Evolutionary conservation across 1,140 invertebrate genomes (phyloP).

Genomic region (Panonychus citri): DNA sequence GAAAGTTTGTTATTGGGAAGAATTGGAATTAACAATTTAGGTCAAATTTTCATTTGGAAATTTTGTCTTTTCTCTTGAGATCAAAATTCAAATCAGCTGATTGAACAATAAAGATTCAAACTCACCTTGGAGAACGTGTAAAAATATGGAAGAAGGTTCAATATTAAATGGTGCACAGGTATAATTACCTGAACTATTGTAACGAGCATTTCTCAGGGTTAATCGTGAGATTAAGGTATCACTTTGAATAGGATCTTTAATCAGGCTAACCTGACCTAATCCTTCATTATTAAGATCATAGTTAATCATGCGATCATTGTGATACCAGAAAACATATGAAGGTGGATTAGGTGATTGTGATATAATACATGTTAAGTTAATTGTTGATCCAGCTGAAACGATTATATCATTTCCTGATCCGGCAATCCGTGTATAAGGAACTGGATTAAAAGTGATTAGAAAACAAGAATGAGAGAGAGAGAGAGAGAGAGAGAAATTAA

Average conservation of each 20-base stretch:
- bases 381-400: constrained; percentile 69
- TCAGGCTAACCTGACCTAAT: constrained; percentile 9
- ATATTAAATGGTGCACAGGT: constrained; percentile 62
- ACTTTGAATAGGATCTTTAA: constrained; percentile 4
- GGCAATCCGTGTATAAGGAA: constrained; percentile 64
- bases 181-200: constrained; percentile 60
- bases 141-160: constrained; percentile 41
- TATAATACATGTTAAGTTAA: constrained; percentile 75
- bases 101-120: too few species aligned
- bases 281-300: constrained; percentile 11
- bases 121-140: constrained; percentile 61
- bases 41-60: too few species aligned
- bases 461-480: too few species aligned
- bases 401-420: constrained; percentile 58
- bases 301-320: constrained; percentile 24
- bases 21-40: too few species aligned
- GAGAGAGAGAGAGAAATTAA: too few species aligned
- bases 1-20: neutral
- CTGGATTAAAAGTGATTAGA: constrained; percentile 28
- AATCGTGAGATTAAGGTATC: constrained; percentile 29
- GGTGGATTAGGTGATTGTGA: constrained; percentile 67
- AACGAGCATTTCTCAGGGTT: constrained; percentile 31
- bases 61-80: too few species aligned
- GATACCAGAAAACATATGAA: constrained; percentile 68
- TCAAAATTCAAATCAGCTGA: too few species aligned